Conservation (phyloP, 2,888 invertebrate species). For the Magallana nippona region DNA sequence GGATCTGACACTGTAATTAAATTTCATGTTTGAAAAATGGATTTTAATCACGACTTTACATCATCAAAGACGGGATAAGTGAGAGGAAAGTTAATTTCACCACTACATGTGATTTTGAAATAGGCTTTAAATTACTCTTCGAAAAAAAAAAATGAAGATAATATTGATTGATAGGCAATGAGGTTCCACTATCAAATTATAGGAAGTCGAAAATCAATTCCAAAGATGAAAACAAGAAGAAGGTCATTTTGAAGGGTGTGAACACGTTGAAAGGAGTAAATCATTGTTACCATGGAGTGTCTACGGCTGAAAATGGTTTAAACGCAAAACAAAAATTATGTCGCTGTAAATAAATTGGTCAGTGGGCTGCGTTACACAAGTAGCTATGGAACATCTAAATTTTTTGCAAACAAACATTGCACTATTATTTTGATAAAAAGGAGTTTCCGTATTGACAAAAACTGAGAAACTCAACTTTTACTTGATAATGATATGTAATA, state of each 20-base stretch:
- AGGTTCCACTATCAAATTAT: constrained; percentile 30
- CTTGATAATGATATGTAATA: too few relatives aligned
- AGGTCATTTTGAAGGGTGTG: neutral
- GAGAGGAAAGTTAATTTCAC: constrained; percentile 1
- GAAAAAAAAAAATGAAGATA: constrained; percentile 7
- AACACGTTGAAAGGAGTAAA: neutral
- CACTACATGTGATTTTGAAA: constrained; percentile 31
- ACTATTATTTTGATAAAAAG: too few relatives aligned
- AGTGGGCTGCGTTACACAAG: neutral
- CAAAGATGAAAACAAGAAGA: constrained; percentile 25
- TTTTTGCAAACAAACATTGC: too few relatives aligned
- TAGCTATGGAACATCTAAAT: neutral
- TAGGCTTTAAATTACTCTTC: constrained; percentile 30
- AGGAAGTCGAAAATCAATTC: constrained; percentile 25
- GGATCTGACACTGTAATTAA: constrained; percentile 13
- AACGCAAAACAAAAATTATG: constrained; percentile 1
- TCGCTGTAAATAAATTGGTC: neutral
- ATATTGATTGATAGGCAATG: constrained; percentile 14
- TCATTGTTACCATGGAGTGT: neutral
- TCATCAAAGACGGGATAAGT: constrained; percentile 1
- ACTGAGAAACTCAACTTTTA: too few relatives aligned
- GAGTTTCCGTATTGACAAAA: too few relatives aligned
- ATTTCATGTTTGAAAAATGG: constrained; percentile 33
- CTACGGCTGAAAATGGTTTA: neutral
- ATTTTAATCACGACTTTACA: constrained; percentile 28